Conservation (phyloP, 2,797 vertebrate genomes). For the Prionace glauca region DNA sequence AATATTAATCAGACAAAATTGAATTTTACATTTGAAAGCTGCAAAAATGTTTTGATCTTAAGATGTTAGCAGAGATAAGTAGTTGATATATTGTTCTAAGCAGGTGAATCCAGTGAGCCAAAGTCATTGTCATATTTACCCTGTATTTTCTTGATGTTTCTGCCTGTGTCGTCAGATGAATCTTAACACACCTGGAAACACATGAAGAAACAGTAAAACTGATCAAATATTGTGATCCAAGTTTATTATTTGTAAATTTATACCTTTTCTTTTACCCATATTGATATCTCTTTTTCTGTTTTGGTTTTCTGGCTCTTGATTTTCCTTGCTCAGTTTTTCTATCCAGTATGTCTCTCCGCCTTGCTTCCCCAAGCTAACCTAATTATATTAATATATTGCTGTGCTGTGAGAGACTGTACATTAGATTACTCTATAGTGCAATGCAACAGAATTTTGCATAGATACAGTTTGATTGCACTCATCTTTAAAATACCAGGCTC, state of each 20-base stretch:
- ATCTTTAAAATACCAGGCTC: neutral
- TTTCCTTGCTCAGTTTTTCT: neutral
- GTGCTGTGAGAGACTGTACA: neutral
- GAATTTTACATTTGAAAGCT: neutral
- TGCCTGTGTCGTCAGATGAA: no score
- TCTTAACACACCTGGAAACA: neutral
- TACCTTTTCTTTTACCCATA: neutral
- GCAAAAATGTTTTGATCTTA: neutral
- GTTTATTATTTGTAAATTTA: neutral
- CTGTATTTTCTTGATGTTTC: neutral
- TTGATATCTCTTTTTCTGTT: neutral
- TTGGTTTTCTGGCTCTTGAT: neutral
- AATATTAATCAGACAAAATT: neutral
- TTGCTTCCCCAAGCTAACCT: neutral
- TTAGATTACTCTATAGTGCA: neutral
- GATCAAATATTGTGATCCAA: neutral
- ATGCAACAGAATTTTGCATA: neutral
- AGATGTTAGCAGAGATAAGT: neutral
- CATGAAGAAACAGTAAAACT: neutral
- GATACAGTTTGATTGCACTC: neutral
- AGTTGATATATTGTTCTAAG: neutral
- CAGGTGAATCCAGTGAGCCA: neutral
- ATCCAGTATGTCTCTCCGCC: neutral
- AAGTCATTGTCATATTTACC: neutral
- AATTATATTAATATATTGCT: slow-evolving; percentile 15